phyloP scores from a whole-genome alignment of 2,888 invertebrate species.

The Lapara coniferarum region DNA sequence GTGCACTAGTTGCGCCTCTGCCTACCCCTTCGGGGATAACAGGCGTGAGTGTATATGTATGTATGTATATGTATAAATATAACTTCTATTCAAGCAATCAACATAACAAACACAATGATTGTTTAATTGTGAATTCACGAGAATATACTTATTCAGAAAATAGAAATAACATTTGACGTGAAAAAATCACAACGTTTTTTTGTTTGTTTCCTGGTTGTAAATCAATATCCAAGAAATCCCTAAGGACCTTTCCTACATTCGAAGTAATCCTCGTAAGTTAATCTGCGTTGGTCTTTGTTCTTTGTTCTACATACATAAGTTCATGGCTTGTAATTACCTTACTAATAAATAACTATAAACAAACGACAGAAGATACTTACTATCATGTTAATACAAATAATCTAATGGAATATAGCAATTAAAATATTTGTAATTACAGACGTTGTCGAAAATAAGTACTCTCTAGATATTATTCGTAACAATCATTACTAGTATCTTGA shows the following conservation, averaged over 20 bases:
- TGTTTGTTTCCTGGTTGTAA: not conserved
- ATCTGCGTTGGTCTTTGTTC: constrained; percentile 40
- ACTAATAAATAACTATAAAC: not conserved
- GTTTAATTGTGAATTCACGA: too few species aligned
- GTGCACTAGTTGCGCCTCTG: too few species aligned
- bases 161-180: not conserved
- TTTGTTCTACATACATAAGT: constrained; percentile 36
- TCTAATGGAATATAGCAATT: too few species aligned
- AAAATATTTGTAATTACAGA: not conserved
- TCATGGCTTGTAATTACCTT: not conserved
- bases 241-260: constrained; percentile 20
- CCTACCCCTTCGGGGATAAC: too few species aligned
- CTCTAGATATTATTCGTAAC: constrained; percentile 50
- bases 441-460: constrained; percentile 36
- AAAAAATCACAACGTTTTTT: not conserved
- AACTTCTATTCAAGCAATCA: too few species aligned
- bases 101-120: too few species aligned
- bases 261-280: constrained; percentile 5
- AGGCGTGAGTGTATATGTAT: too few species aligned
- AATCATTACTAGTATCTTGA: constrained; percentile 48
- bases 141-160: not conserved
- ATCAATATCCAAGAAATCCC: constrained; percentile 21
- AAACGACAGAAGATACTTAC: too few species aligned
- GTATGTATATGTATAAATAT: too few species aligned
- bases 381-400: too few species aligned